Base-by-base conservation (phyloP, 2,113 vertebrate species). In the Sinocyclocheilus maitianheensis region DNA sequence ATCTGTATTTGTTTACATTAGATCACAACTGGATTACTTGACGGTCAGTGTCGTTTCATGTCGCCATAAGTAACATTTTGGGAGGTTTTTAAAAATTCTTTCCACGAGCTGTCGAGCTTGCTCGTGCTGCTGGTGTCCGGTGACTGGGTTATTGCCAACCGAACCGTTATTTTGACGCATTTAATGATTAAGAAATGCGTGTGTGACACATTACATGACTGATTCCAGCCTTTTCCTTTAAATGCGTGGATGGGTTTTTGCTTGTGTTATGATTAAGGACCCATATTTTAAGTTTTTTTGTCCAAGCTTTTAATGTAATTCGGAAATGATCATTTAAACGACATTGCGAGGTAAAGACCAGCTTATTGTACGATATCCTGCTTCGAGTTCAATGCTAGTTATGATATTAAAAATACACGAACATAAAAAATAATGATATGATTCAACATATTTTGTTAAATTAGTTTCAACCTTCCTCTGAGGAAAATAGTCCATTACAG, bases 131-230 rank as follows among this genome's bases (percentile, higher is more conserved):
- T 51, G 74, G 22, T 51, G 43, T 30, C 77, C 5, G 3, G 40
- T 81, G 46, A 55, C 26, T 37, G 48, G 63, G 81, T 58, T 83
- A 72, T 58, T 51, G n/a, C 58, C 37, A 24, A 67, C 79, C 16
- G 43, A 81, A 67, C 40, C 62, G 79, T 67, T 81, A 53, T 81
- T 51, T 48, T 51, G 14, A 34, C 62, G 62, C 16, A 10, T 48
- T 48, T 81, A 10, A 26, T 67, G 13, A 81, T 81, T 7, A 46
- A n/a, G 30, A 79, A 60, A 24, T 16, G 55, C 34, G 0, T 43
- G 77, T 60, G 8, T 79, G 30, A 80, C 12, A 40, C 18, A 40
- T 9, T 62, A 14, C 3, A 79, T 43, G 0, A 37, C 77, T 24
- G 5, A 16, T 80, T 80, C 0, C 24, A 14, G 71, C 22, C 12